These are phyloP conservation scores for Pyrrhosoma nymphula DNA, from an alignment of 2,888 invertebrate genomes.

Conservation along the genomic window DNA sequence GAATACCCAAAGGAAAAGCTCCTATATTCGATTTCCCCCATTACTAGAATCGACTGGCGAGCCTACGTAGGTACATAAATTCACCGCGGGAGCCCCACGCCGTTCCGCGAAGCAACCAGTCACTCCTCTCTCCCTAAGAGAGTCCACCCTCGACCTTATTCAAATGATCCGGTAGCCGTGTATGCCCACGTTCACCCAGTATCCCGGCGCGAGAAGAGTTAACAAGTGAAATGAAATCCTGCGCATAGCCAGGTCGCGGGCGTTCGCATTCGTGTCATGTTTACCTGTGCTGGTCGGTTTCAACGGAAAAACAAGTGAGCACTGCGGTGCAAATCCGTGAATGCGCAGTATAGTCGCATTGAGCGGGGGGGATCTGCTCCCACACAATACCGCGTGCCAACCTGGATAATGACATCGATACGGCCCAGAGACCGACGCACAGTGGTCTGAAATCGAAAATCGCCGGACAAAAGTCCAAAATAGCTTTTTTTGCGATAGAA, in stretches of 20 bases:
- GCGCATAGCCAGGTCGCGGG: background rate
- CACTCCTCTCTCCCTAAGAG: background rate
- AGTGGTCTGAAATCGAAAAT: too few species aligned
- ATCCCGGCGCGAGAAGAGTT: background rate
- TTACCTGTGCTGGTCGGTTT: background rate
- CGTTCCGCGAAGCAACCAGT: background rate
- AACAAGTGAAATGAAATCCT: background rate
- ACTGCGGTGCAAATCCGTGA: background rate
- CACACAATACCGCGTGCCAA: background rate
- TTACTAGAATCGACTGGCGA: background rate
- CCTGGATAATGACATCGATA: constrained; percentile 1
- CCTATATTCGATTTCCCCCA: background rate
- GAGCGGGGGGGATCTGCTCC: background rate
- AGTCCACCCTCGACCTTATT: background rate
- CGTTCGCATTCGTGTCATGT: background rate
- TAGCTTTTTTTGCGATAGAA: too few species aligned
- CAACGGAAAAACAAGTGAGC: background rate
- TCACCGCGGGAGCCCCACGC: background rate
- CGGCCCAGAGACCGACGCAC: background rate
- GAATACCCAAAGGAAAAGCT: background rate
- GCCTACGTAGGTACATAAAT: too few species aligned
- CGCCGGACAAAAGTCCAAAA: too few species aligned
- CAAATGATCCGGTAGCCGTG: background rate
- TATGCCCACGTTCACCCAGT: background rate
- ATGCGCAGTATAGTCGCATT: background rate